These are phyloP conservation scores for Apis mellifera DNA, from an alignment of 1,140 invertebrate species.

Conservation along the genomic window DNA sequence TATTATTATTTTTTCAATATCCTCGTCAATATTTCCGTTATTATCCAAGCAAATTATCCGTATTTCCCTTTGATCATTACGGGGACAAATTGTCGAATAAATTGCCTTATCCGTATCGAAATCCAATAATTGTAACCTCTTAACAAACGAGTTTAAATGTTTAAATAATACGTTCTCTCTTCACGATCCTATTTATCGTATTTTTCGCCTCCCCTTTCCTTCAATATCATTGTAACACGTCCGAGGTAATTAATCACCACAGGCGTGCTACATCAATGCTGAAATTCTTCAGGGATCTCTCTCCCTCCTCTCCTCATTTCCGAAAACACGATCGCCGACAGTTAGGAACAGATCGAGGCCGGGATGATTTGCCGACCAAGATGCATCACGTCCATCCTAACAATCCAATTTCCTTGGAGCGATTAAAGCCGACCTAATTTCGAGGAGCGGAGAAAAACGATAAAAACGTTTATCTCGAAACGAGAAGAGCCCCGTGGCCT, in stretches of 20 bases:
- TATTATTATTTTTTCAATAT: no score
- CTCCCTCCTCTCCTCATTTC: no score
- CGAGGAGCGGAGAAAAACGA: background rate
- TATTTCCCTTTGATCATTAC: background rate
- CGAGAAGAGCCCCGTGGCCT: conserved; percentile 3
- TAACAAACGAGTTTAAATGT: background rate
- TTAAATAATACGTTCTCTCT: background rate
- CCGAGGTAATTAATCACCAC: background rate
- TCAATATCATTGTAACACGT: no score
- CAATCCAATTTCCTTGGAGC: conserved; percentile 37
- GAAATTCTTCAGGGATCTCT: no score
- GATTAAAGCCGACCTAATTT: conserved; percentile 41
- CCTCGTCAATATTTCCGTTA: background rate
- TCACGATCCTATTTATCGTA: no score
- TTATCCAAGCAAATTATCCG: background rate
- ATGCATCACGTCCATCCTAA: background rate
- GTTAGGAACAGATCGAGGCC: background rate
- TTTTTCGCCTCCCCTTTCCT: no score
- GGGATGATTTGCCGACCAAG: background rate
- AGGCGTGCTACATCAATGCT: background rate
- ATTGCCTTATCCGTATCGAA: no score
- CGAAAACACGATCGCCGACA: background rate
- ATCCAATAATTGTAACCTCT: no score
- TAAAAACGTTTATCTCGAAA: conserved; percentile 27
- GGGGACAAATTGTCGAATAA: background rate